Conservation (phyloP, 2,888 invertebrate genomes). For the Cheilosia pagana region DNA sequence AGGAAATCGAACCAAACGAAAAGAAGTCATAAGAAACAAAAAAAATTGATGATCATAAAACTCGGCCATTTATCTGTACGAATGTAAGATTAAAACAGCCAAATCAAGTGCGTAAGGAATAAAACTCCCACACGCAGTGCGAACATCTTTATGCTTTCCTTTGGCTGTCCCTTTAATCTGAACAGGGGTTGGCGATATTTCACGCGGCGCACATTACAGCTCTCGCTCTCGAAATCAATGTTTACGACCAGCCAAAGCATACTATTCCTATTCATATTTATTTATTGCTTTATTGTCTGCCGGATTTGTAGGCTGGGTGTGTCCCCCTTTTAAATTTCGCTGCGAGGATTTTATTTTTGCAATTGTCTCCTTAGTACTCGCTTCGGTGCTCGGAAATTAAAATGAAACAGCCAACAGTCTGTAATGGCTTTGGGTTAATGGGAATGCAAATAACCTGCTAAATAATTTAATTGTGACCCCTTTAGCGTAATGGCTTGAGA, state of each 20-base stretch:
- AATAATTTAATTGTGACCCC: slow-evolving; percentile 74
- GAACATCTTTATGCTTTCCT: background rate
- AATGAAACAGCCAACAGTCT: slow-evolving; percentile 44
- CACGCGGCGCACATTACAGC: slow-evolving; percentile 24
- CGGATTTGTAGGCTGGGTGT: background rate
- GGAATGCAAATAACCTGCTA: slow-evolving; percentile 73
- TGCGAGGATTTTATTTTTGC: slow-evolving; percentile 24
- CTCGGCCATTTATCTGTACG: slow-evolving; percentile 54
- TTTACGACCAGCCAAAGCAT: slow-evolving; percentile 54
- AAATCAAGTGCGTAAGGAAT: slow-evolving; percentile 54
- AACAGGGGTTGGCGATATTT: background rate
- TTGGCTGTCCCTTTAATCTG: slow-evolving; percentile 35
- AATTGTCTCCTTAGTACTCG: slow-evolving; percentile 64
- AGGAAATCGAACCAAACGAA: slow-evolving; percentile 30
- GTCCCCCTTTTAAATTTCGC: background rate
- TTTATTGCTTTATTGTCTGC: slow-evolving; percentile 68
- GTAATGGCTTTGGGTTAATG: slow-evolving; percentile 71
- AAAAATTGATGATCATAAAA: slow-evolving; percentile 50
- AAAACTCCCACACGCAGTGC: slow-evolving; percentile 19
- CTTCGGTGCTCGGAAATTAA: slow-evolving; percentile 50
- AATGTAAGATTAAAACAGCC: slow-evolving; percentile 61
- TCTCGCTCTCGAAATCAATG: slow-evolving; percentile 59
- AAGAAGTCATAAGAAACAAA: slow-evolving; percentile 16
- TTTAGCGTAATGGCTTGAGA: slow-evolving; percentile 63
- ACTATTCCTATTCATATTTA: slow-evolving; percentile 61